Evolutionary conservation across 2,113 vertebrate species (phyloP).

Genomic region (Sciurus niger): DNA sequence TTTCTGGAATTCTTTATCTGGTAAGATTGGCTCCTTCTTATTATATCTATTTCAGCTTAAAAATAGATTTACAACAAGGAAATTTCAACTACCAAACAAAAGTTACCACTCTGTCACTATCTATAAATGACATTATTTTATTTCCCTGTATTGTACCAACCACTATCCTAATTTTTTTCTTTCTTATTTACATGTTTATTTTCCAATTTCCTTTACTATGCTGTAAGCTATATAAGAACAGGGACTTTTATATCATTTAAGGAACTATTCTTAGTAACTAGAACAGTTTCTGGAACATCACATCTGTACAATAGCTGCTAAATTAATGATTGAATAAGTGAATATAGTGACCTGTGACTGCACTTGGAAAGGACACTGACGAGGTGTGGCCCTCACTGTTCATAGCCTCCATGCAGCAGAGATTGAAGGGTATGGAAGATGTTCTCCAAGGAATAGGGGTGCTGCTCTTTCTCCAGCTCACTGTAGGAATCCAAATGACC

Average conservation of each 20-base stretch:
- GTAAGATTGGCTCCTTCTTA: background rate
- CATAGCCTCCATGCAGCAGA: background rate
- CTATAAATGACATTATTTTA: background rate
- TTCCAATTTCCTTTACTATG: background rate
- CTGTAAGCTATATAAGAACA: background rate
- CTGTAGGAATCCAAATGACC: background rate
- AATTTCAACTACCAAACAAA: background rate
- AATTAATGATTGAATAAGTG: background rate
- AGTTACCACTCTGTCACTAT: background rate
- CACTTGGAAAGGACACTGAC: background rate
- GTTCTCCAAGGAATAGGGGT: background rate
- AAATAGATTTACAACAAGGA: background rate
- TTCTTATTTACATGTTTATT: background rate
- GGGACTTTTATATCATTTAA: background rate
- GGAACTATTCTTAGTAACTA: background rate
- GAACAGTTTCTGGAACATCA: background rate
- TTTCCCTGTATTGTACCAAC: background rate
- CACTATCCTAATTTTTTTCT: background rate
- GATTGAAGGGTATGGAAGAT: background rate
- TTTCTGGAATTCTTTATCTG: background rate
- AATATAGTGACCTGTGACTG: background rate
- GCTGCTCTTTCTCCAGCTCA: background rate
- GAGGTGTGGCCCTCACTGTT: rapidly evolving
- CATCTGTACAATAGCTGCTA: background rate
- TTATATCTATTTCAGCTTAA: background rate